Evolutionary conservation across 2,797 vertebrate genomes (phyloP).

Genomic region (Picus viridis): DNA sequence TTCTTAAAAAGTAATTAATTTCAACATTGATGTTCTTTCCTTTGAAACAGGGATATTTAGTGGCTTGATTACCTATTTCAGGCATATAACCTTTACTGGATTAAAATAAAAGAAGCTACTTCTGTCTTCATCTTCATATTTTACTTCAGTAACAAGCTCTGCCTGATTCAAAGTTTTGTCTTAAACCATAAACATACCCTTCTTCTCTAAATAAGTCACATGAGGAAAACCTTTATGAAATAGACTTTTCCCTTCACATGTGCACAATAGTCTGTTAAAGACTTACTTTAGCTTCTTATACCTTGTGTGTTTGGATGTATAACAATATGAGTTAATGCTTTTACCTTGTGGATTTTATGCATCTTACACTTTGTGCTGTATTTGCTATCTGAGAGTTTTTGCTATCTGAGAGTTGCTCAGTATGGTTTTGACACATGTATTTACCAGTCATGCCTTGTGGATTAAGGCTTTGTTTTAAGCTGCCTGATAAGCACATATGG

Average conservation of each 20-base stretch:
- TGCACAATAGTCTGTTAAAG: not conserved
- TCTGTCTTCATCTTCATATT: not conserved
- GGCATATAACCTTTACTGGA: not conserved
- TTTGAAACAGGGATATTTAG: not conserved
- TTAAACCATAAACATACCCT: not conserved
- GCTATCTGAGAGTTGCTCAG: not conserved
- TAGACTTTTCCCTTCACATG: not conserved
- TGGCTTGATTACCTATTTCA: not conserved
- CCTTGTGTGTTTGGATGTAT: not conserved
- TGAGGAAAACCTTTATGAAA: not conserved
- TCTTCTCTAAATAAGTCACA: not conserved
- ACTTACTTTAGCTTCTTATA: not conserved
- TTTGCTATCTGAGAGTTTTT: not conserved
- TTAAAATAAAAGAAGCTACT: not conserved
- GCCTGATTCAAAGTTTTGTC: not conserved
- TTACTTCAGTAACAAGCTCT: not conserved
- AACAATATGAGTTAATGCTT: not conserved
- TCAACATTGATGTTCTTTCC: not conserved
- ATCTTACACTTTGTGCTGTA: not conserved
- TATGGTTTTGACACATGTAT: not conserved
- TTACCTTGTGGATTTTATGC: not conserved
- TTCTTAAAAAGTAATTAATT: not conserved
- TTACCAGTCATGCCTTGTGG: not conserved
- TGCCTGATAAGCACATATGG: not conserved
- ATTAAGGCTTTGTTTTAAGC: not conserved